A percentile compares a stretch with the other conserved stretches of the same genome.
These are phyloP conservation scores for Drosophila miranda DNA, from an alignment of 1,140 invertebrate species.

Conservation along the genomic window DNA sequence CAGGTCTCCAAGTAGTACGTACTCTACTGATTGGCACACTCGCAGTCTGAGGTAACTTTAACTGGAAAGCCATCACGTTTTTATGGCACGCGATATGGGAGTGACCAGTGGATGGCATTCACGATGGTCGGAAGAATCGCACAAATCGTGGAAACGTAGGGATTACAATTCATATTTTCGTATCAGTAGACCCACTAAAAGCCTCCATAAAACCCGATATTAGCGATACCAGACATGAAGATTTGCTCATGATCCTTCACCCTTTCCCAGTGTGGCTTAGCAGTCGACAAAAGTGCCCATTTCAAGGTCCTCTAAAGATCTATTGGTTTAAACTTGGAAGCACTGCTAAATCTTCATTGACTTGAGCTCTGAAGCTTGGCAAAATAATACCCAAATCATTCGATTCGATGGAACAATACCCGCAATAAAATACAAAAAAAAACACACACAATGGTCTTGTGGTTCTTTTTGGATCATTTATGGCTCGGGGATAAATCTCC, in stretches of 20 bases:
- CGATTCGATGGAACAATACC: constrained; percentile 12
- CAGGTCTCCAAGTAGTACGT: too few relatives aligned
- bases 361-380: neutral
- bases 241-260: too few relatives aligned
- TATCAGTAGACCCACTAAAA: too few relatives aligned
- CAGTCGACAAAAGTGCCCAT: too few relatives aligned
- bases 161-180: too few relatives aligned
- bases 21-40: too few relatives aligned
- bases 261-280: too few relatives aligned
- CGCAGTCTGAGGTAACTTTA: constrained; percentile 11
- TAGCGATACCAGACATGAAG: too few relatives aligned
- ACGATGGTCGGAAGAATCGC: neutral
- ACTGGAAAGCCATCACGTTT: constrained; percentile 50
- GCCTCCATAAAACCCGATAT: too few relatives aligned
- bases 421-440: too few relatives aligned
- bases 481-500: neutral
- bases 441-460: constrained; percentile 3
- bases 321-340: neutral
- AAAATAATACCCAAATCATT: constrained; percentile 26
- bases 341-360: constrained; percentile 25
- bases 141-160: too few relatives aligned
- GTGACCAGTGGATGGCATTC: constrained; percentile 1
- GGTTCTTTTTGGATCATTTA: constrained; percentile 6
- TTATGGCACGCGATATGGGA: constrained; percentile 47
- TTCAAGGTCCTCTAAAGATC: too few relatives aligned